A percentile compares a stretch with the other conserved stretches of the same genome.
Evolutionary conservation across 2,113 vertebrate species (phyloP).

Genomic region (Hemibagrus wyckioides): DNA sequence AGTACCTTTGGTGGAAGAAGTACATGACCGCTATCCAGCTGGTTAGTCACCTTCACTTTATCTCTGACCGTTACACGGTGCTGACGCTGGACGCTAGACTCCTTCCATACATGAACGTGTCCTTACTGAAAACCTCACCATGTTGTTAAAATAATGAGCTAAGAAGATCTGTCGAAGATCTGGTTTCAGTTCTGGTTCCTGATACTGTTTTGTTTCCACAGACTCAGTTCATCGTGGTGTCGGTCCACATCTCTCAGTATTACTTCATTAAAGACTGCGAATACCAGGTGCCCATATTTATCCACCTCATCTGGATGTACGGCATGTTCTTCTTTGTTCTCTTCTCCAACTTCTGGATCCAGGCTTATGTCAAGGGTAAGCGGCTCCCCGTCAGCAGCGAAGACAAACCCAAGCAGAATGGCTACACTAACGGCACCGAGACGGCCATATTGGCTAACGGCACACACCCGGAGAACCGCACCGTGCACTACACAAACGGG

Average conservation of each 20-base stretch:
- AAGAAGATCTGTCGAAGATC: neutral
- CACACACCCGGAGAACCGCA: conserved; percentile 75
- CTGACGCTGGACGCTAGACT: neutral
- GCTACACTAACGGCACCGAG: conserved; percentile 49
- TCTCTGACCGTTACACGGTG: neutral
- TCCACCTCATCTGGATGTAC: conserved; percentile 96
- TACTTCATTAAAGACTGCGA: conserved; percentile 93
- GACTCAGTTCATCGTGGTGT: conserved; percentile 91
- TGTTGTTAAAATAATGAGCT: no score
- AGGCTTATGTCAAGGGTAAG: conserved; percentile 93
- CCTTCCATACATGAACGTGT: neutral
- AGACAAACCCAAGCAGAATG: conserved; percentile 58
- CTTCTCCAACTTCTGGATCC: conserved; percentile 97
- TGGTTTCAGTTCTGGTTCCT: neutral
- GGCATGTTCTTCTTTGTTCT: conserved; percentile 93
- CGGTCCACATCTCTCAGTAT: conserved; percentile 93
- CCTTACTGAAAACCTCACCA: neutral
- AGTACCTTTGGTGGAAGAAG: conserved; percentile 98
- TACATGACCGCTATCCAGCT: conserved; percentile 96
- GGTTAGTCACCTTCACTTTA: conserved; percentile 70
- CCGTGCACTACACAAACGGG: conserved; percentile 75
- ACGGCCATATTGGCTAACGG: conserved; percentile 59
- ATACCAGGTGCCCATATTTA: conserved; percentile 91
- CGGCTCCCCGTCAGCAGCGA: conserved; percentile 73
- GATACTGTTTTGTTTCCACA: conserved; percentile 55